Evolutionary conservation across 2,888 invertebrate genomes (phyloP), one percentile per base, ranked within the genome.

Genomic region (Cheilosia grossa): DNA sequence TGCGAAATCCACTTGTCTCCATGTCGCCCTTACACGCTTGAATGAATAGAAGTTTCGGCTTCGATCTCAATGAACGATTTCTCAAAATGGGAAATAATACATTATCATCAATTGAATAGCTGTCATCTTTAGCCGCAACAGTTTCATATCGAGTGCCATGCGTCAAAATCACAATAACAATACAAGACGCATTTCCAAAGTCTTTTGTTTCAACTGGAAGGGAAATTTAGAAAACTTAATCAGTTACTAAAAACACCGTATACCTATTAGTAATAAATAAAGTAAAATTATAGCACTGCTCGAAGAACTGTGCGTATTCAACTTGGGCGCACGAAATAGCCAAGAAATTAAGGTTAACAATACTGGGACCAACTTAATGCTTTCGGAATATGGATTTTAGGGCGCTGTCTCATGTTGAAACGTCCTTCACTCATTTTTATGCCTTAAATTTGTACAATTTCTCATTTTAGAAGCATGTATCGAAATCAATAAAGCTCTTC

Each of bases 1-100:
- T 91, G 21, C 88, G 88, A 53, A 90, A 90, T 4, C 79, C 79
- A 2, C 89, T 88, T 5, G 87, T 69, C 59, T 91, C 89, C 75
- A 89, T 89, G 0, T 86, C 69, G 2, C 92, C 92, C 72, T 91
- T 92, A 80, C 92, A 92, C 5, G 92, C 91, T 88, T 92, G 92
- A 40, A 92, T 90, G 37, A 92, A 90, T 7, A 92, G 81, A 37
- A 92, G 88, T 79, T 92, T 92, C 15, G 92, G 92, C 51, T 91
- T 92, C 15, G 89, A 86, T 13, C 86, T 80, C 0, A 92, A 82
- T 6, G 90, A 88, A 1, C 87, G 87, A 88, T 92, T 91, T 44
- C 89, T 87, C 19, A 91, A 70, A n/a, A 92, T 87, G 0, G 91
- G 92, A 88, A 90, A 90, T 0, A 92, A 63, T 1, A 92, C 86